These are phyloP conservation scores for Tetramorium simillimum DNA, from an alignment of 1,140 invertebrate genomes.

Conservation along the genomic window DNA sequence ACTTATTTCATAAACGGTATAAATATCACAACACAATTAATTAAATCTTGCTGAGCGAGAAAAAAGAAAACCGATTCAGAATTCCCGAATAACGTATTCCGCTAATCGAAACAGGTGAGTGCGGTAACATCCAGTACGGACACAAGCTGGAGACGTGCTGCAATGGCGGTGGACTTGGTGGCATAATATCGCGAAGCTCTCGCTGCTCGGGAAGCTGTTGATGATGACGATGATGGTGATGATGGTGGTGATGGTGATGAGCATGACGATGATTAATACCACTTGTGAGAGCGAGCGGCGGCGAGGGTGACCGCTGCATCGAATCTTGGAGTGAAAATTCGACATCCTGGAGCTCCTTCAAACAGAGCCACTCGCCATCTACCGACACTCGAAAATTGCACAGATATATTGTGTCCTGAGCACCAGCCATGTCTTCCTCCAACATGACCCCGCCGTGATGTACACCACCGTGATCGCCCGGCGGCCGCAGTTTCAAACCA, in stretches of 20 bases:
- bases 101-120: conserved; percentile 38
- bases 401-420: conserved; percentile 98
- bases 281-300: conserved; percentile 81
- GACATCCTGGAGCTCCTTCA: conserved; percentile 96
- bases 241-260: conserved; percentile 69
- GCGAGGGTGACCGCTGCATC: conserved; percentile 87
- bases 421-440: conserved; percentile 91
- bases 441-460: conserved; percentile 83
- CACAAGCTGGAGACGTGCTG: conserved; percentile 85
- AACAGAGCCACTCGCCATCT: conserved; percentile 98
- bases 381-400: conserved; percentile 99
- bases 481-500: conserved; percentile 79
- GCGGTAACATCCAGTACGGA: conserved; percentile 81
- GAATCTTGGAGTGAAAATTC: conserved; percentile 91
- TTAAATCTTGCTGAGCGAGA: background rate
- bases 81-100: background rate
- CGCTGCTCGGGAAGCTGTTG: conserved; percentile 74
- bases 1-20: background rate
- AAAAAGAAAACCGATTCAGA: background rate
- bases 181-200: conserved; percentile 83
- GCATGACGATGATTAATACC: conserved; percentile 78
- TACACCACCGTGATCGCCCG: conserved; percentile 81
- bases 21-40: background rate
- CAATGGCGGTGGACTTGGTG: conserved; percentile 82
- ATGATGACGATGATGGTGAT: conserved; percentile 63